phyloP scores from a whole-genome alignment of 2,888 invertebrate genomes.

The Lydus trimaculatus region DNA sequence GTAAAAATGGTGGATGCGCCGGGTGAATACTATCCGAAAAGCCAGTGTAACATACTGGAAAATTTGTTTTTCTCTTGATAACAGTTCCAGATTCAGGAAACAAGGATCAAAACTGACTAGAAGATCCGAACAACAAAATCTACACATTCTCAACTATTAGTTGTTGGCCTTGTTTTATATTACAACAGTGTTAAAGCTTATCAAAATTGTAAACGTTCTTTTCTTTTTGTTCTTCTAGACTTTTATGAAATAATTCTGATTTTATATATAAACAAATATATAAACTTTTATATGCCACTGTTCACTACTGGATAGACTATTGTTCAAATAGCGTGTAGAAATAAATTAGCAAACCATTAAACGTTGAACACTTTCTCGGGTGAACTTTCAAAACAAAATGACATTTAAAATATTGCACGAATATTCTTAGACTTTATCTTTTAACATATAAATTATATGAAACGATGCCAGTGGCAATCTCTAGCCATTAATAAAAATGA shows the following conservation, averaged over 20 bases:
- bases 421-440: constrained; percentile 5
- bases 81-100: constrained; percentile 2
- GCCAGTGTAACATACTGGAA: neutral
- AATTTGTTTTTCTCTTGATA: constrained; percentile 4
- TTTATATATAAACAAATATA: neutral
- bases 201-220: neutral
- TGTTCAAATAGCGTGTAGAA: neutral
- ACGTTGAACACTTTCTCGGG: neutral
- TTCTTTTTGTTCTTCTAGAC: neutral
- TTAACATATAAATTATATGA: constrained; percentile 3
- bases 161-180: neutral
- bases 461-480: constrained; percentile 2
- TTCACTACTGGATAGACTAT: neutral
- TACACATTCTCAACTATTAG: neutral
- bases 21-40: neutral
- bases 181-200: neutral
- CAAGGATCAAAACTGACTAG: constrained; percentile 6
- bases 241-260: neutral
- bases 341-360: constrained; percentile 4
- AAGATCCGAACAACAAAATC: constrained; percentile 5
- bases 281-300: neutral
- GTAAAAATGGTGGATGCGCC: constrained; percentile 10
- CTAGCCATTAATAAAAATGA: constrained; percentile 3
- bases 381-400: constrained; percentile 6
- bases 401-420: constrained; percentile 7